Conservation (phyloP, 2,113 vertebrate species). For the Callipepla squamata region DNA sequence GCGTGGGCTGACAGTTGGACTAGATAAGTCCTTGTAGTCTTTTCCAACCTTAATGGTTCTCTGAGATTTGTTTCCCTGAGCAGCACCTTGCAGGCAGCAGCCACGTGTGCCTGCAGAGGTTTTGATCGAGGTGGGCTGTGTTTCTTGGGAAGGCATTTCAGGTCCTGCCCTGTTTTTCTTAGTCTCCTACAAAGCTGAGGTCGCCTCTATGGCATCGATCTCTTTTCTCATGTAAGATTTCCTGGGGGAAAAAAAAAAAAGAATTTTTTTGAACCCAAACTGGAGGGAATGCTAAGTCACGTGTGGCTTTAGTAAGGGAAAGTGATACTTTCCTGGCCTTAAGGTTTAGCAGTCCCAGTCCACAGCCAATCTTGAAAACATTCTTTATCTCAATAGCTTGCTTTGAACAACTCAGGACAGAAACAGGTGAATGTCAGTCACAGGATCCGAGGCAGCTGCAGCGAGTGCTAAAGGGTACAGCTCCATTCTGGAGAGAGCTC, state of each 20-base stretch:
- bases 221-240: not conserved
- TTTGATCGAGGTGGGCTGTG: not conserved
- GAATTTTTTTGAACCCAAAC: not conserved
- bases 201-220: not conserved
- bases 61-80: accelerated
- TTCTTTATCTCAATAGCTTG: accelerated
- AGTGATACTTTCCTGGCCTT: not conserved
- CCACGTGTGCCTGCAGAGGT: not conserved
- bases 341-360: not conserved
- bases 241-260: not conserved
- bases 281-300: constrained; percentile 20
- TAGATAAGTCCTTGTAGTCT: no score
- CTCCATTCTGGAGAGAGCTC: not conserved
- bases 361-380: not conserved
- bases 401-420: accelerated
- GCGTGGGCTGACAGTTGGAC: no score
- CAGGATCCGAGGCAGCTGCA: not conserved
- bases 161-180: not conserved
- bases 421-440: not conserved
- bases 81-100: not conserved
- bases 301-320: constrained; percentile 2
- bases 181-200: not conserved
- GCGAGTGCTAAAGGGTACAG: accelerated
- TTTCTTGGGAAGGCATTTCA: not conserved
- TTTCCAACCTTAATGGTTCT: no score